A percentile compares a stretch with the other conserved stretches of the same genome.
These are phyloP conservation scores for Phycodurus eques DNA, from an alignment of 2,113 vertebrate species.

Conservation along the genomic window DNA sequence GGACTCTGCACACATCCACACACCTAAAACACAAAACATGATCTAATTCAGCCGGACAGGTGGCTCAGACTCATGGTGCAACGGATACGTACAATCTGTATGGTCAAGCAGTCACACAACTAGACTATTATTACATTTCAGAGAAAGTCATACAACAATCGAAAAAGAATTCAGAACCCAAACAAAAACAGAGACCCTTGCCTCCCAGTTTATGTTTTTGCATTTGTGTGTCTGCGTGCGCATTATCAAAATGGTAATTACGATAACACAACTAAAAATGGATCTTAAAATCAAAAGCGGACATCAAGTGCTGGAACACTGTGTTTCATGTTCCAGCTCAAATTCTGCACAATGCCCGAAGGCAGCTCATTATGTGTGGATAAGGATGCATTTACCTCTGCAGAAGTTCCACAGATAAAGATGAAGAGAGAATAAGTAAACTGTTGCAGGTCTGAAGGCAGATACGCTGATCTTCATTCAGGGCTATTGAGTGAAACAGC, in stretches of 20 bases:
- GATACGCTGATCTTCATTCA: constrained; percentile 85
- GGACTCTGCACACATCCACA: constrained; percentile 92
- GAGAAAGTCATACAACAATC: no score
- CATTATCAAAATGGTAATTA: no score
- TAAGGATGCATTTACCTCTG: constrained; percentile 77
- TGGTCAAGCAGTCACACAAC: no score
- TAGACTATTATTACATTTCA: no score
- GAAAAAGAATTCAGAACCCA: no score
- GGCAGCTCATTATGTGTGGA: not conserved
- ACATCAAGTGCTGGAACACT: no score
- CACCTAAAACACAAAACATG: constrained; percentile 73
- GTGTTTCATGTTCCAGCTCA: not conserved
- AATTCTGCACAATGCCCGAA: not conserved
- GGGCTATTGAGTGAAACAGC: constrained; percentile 66
- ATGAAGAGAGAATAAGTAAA: constrained; percentile 86
- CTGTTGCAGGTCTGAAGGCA: constrained; percentile 92
- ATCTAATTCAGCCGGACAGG: not conserved
- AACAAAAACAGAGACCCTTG: no score
- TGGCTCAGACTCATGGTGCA: not conserved
- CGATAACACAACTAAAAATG: no score
- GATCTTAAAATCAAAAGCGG: no score
- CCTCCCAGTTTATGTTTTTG: no score
- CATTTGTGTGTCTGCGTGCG: no score
- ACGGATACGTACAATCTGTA: not conserved
- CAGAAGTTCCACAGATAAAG: constrained; percentile 85